These are phyloP conservation scores for Unio delphinus DNA, from an alignment of 2,888 invertebrate species.

Conservation along the genomic window DNA sequence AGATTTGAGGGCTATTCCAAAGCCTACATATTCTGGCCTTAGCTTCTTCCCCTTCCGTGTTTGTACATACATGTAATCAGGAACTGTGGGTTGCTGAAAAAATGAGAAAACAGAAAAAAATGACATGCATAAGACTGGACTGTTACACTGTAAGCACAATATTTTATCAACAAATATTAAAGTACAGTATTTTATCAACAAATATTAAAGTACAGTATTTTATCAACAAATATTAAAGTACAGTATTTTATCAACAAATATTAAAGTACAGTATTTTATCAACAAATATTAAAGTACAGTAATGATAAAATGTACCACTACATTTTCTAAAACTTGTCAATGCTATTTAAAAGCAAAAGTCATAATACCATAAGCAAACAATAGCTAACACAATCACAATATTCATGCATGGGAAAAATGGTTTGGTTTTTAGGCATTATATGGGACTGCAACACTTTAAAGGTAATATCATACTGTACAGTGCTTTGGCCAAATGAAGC, in stretches of 20 bases:
- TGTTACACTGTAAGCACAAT: neutral
- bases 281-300: neutral
- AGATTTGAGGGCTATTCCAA: conserved; percentile 43
- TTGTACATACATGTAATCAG: conserved; percentile 41
- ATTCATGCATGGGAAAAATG: too few species aligned
- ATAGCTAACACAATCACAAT: too few species aligned
- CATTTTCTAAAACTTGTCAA: too few species aligned
- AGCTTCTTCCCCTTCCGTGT: conserved; percentile 39
- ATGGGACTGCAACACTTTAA: too few species aligned
- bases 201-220: neutral
- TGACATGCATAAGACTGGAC: conserved; percentile 4
- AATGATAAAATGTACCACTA: too few species aligned
- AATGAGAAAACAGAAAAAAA: conserved; percentile 1
- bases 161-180: neutral
- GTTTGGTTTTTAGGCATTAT: too few species aligned
- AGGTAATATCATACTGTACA: too few species aligned
- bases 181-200: neutral
- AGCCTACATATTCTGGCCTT: conserved; percentile 42
- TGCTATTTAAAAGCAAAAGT: too few species aligned
- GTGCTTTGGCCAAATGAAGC: too few species aligned
- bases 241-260: neutral
- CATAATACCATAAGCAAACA: too few species aligned
- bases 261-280: neutral
- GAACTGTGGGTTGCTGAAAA: conserved; percentile 42
- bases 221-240: too few species aligned